Percentiles rank a stretch among this genome's conserved stretches.
Conservation (phyloP, 2,113 vertebrate genomes). For the Callospermophilus lateralis region DNA sequence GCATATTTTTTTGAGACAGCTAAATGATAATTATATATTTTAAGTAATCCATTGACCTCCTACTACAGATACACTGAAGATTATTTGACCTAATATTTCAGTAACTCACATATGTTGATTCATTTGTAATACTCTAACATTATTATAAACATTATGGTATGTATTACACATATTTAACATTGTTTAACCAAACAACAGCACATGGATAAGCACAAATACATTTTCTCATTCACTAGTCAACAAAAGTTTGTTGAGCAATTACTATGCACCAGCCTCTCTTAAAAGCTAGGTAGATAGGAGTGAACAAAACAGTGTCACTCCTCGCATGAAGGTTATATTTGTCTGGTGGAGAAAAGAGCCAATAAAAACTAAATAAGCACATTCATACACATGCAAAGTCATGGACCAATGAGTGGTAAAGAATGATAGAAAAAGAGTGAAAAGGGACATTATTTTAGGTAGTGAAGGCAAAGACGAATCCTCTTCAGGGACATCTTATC, state of each 20-base stretch:
- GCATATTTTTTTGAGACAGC: neutral
- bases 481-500: neutral
- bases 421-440: neutral
- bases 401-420: neutral
- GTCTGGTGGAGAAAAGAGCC: neutral
- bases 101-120: neutral
- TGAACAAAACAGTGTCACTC: neutral
- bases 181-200: too few relatives aligned
- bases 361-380: neutral
- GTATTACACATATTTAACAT: too few relatives aligned
- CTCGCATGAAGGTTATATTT: neutral
- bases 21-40: constrained; percentile 5
- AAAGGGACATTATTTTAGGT: neutral
- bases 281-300: neutral
- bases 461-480: neutral
- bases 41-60: neutral
- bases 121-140: neutral
- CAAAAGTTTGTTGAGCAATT: neutral
- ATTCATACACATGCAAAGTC: neutral
- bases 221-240: neutral
- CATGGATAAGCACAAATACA: neutral
- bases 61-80: neutral
- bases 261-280: neutral
- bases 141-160: too few relatives aligned
- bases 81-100: neutral